Evolutionary conservation across 2,113 vertebrate species (phyloP).

Genomic region (Xenopus laevis): DNA sequence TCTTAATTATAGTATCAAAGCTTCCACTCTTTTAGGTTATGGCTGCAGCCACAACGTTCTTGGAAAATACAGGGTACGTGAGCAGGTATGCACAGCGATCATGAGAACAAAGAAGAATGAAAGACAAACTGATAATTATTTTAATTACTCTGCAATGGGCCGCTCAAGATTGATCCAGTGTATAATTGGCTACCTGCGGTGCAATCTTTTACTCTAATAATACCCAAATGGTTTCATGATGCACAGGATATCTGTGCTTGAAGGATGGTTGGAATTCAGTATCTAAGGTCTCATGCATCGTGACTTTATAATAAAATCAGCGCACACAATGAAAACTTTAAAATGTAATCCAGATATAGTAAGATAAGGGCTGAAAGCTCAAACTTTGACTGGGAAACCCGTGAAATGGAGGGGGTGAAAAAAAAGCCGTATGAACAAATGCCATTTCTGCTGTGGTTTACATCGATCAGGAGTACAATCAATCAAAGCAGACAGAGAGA

Average conservation of each 20-base stretch:
- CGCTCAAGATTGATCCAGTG: slow-evolving; percentile 26
- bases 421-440: slow-evolving; percentile 57
- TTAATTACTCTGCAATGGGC: slow-evolving; percentile 31
- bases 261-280: slow-evolving; percentile 16
- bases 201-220: slow-evolving; percentile 28
- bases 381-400: slow-evolving; percentile 15
- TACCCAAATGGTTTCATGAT: slow-evolving; percentile 38
- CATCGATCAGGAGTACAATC: slow-evolving; percentile 62
- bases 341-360: not conserved
- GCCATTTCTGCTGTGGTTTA: slow-evolving; percentile 58
- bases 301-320: not conserved
- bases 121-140: slow-evolving; percentile 30
- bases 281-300: not conserved
- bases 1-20: not conserved
- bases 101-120: slow-evolving; percentile 5
- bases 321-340: slow-evolving; percentile 12
- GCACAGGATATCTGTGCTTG: not conserved
- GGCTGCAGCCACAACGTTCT: not conserved
- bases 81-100: not conserved
- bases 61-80: not conserved
- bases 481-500: slow-evolving; percentile 63
- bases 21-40: not conserved
- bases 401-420: slow-evolving; percentile 38
- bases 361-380: slow-evolving; percentile 3
- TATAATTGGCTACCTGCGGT: slow-evolving; percentile 29